Base-by-base conservation (phyloP, 2,888 invertebrate genomes). In the Synanthedon myopaeformis region DNA sequence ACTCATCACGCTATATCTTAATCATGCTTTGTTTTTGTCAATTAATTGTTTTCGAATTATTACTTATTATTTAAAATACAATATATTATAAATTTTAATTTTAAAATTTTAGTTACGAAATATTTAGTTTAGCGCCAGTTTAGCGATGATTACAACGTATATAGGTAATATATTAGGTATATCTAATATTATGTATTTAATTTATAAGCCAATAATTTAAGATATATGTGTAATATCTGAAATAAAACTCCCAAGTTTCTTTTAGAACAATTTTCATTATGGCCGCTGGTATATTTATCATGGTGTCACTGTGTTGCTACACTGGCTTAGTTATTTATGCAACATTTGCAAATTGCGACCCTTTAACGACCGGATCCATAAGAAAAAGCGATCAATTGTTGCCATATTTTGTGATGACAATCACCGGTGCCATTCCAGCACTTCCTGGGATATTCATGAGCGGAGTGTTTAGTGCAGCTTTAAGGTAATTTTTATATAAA, bases 271-370 rank as follows among this genome's bases (percentile, higher is more conserved):
- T 94, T 59, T 89, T 90, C 71, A 91, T 94, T 57, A 92, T 96
- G 78, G 93, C 95, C 0, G 76, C 90, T 3, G 96, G 96, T 0
- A 92, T 96, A 53, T 85, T 92, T 54, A 79, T 89, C 10, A 91
- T 97, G 28, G 90, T 96, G 1, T 90, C 91, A 0, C 87, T 96
- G 66, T 94, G 95, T 70, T 94, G 94, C 64, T 94, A 94, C 68
- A 94, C 94, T 53, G 97, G 97, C 0, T 86, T 97, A 5, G 90
- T 97, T 0, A 94, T 97, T 60, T 97, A 93, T 73, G 96, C 96
- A 0, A 92, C 92, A 2, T 97, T 96, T 69, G 88, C 92, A 52
- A 89, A 91, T 49, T 97, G 97, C 70, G 96, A 97, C 80, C 97
- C 97, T 0, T 83, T 96, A n/a, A 88, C 90, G 4, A 91, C 92